These are phyloP conservation scores for Egretta garzetta DNA, from an alignment of 2,113 vertebrate species.

Conservation along the genomic window DNA sequence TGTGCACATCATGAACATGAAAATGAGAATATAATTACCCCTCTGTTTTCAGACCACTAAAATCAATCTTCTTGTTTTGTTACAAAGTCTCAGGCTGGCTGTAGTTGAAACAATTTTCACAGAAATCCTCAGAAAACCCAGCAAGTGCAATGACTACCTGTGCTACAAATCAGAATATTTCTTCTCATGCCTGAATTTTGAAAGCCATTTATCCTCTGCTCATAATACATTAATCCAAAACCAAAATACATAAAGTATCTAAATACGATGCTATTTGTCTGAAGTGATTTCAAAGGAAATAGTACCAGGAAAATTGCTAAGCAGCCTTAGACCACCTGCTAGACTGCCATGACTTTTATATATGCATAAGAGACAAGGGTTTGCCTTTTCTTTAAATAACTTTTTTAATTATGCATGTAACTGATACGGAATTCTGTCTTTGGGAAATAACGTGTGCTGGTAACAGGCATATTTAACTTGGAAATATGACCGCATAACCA, in stretches of 20 bases:
- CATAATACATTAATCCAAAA: background rate
- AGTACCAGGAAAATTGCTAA: background rate
- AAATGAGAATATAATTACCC: conserved; percentile 67
- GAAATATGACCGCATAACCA: background rate
- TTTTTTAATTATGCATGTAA: background rate
- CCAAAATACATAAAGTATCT: background rate
- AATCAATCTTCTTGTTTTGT: conserved; percentile 54
- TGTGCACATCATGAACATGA: conserved; percentile 50
- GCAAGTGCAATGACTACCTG: background rate
- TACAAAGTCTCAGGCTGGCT: conserved; percentile 4
- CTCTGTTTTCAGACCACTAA: conserved; percentile 52
- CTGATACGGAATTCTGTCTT: background rate
- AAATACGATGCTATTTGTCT: background rate
- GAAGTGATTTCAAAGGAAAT: conserved; percentile 34
- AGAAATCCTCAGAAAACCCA: conserved; percentile 1
- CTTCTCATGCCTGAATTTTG: background rate
- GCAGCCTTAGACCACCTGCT: background rate
- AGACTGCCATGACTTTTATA: background rate
- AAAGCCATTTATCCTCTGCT: background rate
- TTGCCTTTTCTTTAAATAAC: background rate
- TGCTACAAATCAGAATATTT: background rate
- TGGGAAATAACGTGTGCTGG: background rate
- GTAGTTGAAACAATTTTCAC: background rate
- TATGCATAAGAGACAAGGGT: background rate
- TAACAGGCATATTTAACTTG: background rate